Conservation (phyloP, 2,113 vertebrate genomes). For the Myrmecobius fasciatus region DNA sequence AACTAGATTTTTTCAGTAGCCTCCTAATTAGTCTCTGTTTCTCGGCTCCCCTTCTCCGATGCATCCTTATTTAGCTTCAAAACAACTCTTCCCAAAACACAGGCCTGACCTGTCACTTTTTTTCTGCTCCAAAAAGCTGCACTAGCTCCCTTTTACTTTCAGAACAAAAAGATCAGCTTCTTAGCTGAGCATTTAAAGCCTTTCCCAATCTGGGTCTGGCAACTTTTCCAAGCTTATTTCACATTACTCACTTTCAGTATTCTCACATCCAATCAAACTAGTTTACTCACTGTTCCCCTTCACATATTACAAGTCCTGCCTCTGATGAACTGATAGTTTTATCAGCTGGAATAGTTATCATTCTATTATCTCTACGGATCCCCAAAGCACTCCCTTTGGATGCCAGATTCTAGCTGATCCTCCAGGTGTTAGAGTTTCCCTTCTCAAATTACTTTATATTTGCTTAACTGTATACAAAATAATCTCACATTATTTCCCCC, state of each 20-base stretch:
- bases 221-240: neutral
- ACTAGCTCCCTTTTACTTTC: neutral
- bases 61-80: neutral
- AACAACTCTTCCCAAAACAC: neutral
- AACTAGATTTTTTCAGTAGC: neutral
- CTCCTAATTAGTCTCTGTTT: neutral
- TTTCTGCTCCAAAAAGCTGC: neutral
- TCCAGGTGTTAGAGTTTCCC: neutral
- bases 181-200: neutral
- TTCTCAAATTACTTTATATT: neutral
- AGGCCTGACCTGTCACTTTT: neutral
- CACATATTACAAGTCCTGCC: neutral
- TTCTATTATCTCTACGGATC: no score
- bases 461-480: neutral
- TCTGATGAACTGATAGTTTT: neutral
- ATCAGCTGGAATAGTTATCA: neutral
- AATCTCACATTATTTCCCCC: neutral
- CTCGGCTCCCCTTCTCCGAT: neutral
- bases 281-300: neutral
- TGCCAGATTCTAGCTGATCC: neutral
- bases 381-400: neutral
- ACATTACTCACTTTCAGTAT: neutral
- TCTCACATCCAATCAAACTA: neutral
- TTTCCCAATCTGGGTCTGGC: neutral
- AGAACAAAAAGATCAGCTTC: neutral